Conservation (phyloP, 2,797 vertebrate genomes). For the Picus viridis region DNA sequence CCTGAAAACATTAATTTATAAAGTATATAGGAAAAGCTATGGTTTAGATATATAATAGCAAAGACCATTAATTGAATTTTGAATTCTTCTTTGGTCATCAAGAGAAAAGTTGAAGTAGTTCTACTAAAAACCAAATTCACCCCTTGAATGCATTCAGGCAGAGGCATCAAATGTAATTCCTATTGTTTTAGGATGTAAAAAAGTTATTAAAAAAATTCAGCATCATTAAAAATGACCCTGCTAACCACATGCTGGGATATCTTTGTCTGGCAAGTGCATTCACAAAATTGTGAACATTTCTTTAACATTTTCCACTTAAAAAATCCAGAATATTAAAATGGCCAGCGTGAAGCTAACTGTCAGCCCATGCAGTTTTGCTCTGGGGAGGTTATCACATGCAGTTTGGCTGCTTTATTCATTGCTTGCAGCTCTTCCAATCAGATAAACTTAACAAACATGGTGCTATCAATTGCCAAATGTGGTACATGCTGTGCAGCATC, state of each 20-base stretch:
- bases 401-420: slow-evolving; percentile 34
- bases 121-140: neutral
- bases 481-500: neutral
- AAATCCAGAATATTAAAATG: slow-evolving; percentile 26
- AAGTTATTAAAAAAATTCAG: slow-evolving; percentile 13
- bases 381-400: slow-evolving; percentile 44
- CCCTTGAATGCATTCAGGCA: neutral
- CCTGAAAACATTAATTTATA: neutral
- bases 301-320: neutral
- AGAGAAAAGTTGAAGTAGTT: slow-evolving; percentile 6
- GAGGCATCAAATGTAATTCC: neutral
- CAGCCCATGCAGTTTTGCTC: slow-evolving; percentile 29
- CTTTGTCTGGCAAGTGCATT: neutral
- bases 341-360: slow-evolving; percentile 2
- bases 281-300: neutral
- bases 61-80: neutral
- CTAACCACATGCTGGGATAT: neutral
- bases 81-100: neutral
- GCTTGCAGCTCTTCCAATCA: slow-evolving; percentile 40
- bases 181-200: neutral
- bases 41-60: neutral
- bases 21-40: neutral
- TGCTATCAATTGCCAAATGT: slow-evolving; percentile 50
- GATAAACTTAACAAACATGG: slow-evolving; percentile 58
- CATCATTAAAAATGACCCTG: neutral